phyloP scores from a whole-genome alignment of 2,888 invertebrate species.

The Oligia fasciuncula region DNA sequence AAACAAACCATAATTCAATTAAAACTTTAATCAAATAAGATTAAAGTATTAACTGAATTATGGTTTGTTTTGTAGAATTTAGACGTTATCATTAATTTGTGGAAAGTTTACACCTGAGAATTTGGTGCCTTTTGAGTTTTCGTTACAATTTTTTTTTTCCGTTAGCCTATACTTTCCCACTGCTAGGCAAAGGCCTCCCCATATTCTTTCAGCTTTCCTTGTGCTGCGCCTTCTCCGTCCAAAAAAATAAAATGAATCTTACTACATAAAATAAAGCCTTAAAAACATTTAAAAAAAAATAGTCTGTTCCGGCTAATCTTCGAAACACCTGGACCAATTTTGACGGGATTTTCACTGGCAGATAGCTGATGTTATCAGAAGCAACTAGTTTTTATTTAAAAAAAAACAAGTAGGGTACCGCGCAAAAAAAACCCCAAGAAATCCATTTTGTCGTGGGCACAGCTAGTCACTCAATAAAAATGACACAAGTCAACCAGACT shows the following conservation, averaged over 20 bases:
- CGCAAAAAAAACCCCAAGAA: not conserved
- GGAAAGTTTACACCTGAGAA: not conserved
- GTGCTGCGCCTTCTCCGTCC: no score
- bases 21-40: no score
- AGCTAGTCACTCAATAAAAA: constrained; percentile 8
- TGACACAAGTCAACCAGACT: constrained; percentile 40
- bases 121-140: not conserved
- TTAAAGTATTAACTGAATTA: constrained; percentile 8
- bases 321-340: not conserved
- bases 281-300: no score
- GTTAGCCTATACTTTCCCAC: no score
- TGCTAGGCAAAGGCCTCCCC: no score
- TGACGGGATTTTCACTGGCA: not conserved
- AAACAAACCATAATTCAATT: no score
- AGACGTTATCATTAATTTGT: not conserved
- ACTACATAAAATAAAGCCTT: no score
- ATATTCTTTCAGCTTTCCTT: no score
- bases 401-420: no score
- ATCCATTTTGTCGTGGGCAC: not conserved
- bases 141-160: not conserved
- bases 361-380: not conserved
- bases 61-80: not conserved
- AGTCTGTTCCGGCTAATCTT: no score
- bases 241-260: no score
- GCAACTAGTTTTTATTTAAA: no score